Base-by-base conservation (phyloP, 2,113 vertebrate genomes). In the Isurus oxyrinchus region DNA sequence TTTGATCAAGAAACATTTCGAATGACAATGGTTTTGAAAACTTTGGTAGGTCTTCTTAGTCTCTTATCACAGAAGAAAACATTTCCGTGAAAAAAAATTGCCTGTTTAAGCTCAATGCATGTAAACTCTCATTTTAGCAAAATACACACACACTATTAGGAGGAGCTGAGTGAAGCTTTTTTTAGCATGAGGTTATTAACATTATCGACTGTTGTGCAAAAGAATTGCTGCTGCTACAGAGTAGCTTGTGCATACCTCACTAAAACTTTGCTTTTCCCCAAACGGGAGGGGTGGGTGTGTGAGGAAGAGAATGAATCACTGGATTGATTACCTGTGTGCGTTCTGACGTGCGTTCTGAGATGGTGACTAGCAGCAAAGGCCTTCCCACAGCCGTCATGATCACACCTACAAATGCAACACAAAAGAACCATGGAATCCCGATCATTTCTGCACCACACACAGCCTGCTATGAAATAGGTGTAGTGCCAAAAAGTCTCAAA, bases 301-400 rank as follows among this genome's bases (percentile, higher is more conserved):
- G 0, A 88, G 6, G 5, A 91, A 13, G 0, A 88, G 94, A 94
- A 76, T 7, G 10, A 49, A 96, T 96, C 40, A 0, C 13, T 79
- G 19, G 0, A 16, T 27, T 67, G 53, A 97, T 97, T 97, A 99
- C 99, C 99, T 97, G 99, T 99, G 97, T 99, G 99, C 96, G 99
- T 99, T 96, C 99, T 98, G 97, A 99, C 99, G 2, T 99, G 99
- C 59, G 99, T 99, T 98, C 99, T 99, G 96, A 99, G 98, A 97
- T 99, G 99, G 97, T 99, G 99, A 98, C 99, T 99, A 94, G 99
- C 99, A 97, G 99, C 99, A 97, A 99, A 99, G 96, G 99, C 99
- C 97, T 99, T 99, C 95, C 99, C 99, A 97, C 99, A 99, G 97
- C 99, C 99, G 96, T 99, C 98, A 11, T 99, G 99, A 97, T 99